Base-by-base conservation (phyloP, 2,888 invertebrate genomes). In the Chymomyza procnemis region DNA sequence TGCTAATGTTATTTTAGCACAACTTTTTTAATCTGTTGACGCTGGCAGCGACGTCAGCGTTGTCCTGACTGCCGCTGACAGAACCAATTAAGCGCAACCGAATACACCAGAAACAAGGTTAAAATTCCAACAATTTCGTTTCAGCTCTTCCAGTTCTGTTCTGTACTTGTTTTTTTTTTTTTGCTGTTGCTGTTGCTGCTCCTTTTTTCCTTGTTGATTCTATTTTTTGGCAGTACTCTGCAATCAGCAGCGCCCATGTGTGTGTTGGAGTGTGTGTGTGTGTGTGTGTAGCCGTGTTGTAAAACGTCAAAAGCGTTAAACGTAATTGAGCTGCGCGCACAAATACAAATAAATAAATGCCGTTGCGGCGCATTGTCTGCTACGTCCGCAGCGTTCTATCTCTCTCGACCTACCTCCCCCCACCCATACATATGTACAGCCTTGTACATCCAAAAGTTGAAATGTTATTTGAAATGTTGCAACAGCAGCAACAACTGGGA, bases 291-390 rank as follows among this genome's bases (percentile, higher is more conserved):
- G 73, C 73, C 67, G 76, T 80, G 75, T 76, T 86, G 82, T 80
- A 84, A 84, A 84, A 86, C 85, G 84, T 84, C 84, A 85, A 86
- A 86, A 85, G 82, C 87, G 84, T 85, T 86, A 82, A 84, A 82
- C 85, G 84, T 86, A 85, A 86, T 85, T 85, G 84, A 85, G 84
- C 86, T 80, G 81, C 81, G 84, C 84, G 75, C 80, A 78, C 79
- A 85, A 83, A 83, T 83, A 82, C 81, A 82, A 82, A 82, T 82
- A 82, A 82, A 82, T 85, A 85, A 85, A 83, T 83, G 79, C 78
- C 79, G 67, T 67, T 72, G 71, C 66, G 71, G 66, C 73, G 69
- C 48, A 61, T 61, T 63, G 58, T 56, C 30, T 59, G 21, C 46
- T 59, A 21, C 0, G 18, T 16, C 18, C 50, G 30, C 22, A n/a